Evolutionary conservation across 2,113 vertebrate species (phyloP).

Genomic region (Caranx ignobilis): DNA sequence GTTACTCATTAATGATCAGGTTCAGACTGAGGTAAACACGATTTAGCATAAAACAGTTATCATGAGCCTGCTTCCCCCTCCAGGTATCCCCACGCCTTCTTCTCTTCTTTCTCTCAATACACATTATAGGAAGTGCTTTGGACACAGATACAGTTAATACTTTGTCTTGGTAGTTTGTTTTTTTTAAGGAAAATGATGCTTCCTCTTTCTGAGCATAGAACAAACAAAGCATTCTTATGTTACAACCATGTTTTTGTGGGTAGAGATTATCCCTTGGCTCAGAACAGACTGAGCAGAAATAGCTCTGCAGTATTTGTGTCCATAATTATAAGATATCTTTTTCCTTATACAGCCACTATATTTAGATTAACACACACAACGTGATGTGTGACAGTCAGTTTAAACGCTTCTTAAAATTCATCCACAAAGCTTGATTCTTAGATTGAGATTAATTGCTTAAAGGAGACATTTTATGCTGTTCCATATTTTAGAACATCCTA

Average conservation of each 20-base stretch:
- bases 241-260: neutral
- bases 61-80: neutral
- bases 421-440: neutral
- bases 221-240: slow-evolving; percentile 14
- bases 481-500: too few relatives aligned
- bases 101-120: neutral
- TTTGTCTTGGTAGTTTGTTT: neutral
- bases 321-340: neutral
- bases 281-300: neutral
- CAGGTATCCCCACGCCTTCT: neutral
- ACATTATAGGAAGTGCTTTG: slow-evolving; percentile 19
- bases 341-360: neutral
- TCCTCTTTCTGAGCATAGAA: neutral
- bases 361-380: neutral
- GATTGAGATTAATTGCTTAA: too few relatives aligned
- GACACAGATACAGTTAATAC: neutral
- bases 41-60: neutral
- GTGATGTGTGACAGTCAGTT: neutral
- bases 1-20: neutral
- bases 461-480: too few relatives aligned
- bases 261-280: neutral
- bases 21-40: neutral
- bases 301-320: neutral
- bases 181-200: neutral
- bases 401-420: neutral